Evolutionary conservation across 2,113 vertebrate species (phyloP).

Genomic region (Craseonycteris thonglongyai): DNA sequence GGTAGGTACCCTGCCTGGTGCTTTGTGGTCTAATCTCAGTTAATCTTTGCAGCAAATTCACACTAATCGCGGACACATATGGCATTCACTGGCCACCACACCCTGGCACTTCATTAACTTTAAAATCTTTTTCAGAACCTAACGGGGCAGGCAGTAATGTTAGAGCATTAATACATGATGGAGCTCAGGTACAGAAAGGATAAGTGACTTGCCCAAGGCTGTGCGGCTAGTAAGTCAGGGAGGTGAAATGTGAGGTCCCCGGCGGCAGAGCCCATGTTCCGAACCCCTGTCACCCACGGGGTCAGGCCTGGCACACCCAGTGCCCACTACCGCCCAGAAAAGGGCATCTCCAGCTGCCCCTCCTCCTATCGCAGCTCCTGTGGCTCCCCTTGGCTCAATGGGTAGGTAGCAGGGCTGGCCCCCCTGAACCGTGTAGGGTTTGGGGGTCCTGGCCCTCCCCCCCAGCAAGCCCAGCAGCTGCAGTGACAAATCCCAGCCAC

Average conservation of each 20-base stretch:
- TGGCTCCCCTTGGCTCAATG: background rate
- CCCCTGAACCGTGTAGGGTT: background rate
- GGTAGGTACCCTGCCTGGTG: accelerated
- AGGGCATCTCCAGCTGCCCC: background rate
- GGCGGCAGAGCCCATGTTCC: background rate
- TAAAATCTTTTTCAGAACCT: background rate
- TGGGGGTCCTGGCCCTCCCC: background rate
- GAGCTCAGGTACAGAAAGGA: background rate
- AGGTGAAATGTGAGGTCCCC: background rate
- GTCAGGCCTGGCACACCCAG: background rate
- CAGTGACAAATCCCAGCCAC: background rate
- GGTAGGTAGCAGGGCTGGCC: background rate
- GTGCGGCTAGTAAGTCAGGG: background rate
- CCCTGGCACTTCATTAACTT: background rate
- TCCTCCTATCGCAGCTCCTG: background rate
- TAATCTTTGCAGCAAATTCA: background rate
- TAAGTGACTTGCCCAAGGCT: background rate
- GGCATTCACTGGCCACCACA: background rate
- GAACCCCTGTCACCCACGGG: background rate
- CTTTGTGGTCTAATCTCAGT: background rate
- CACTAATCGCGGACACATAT: accelerated
- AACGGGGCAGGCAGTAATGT: too few species aligned
- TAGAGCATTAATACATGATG: background rate
- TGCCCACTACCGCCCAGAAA: background rate
- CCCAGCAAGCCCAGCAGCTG: background rate